Evolutionary conservation across 2,113 vertebrate species (phyloP).

Genomic region (Engraulis encrasicolus): DNA sequence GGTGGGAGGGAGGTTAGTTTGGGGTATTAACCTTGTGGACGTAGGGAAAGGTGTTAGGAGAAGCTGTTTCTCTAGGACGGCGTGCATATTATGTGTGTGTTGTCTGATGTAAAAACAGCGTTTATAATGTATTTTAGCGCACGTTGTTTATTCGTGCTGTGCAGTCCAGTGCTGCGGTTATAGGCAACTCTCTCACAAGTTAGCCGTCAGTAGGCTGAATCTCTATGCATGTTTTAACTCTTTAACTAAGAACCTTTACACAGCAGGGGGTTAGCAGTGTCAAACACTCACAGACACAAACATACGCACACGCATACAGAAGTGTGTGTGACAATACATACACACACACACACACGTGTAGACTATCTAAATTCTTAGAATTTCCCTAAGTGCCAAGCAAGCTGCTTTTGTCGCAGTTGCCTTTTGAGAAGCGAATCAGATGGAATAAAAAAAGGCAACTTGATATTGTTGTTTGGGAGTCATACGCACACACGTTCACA

Average conservation of each 20-base stretch:
- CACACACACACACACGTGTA: background rate
- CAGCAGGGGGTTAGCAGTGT: slow-evolving; percentile 52
- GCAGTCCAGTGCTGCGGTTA: slow-evolving; percentile 42
- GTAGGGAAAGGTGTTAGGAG: background rate
- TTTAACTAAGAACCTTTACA: slow-evolving; percentile 33
- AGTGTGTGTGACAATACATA: background rate
- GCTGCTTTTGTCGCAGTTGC: background rate
- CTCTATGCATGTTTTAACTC: slow-evolving; percentile 64
- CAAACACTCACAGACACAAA: slow-evolving; percentile 8
- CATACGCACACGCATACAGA: too few species aligned
- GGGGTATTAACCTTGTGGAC: background rate
- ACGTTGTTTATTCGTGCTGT: slow-evolving; percentile 29
- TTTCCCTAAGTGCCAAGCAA: background rate
- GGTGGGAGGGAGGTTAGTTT: background rate
- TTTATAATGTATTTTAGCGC: slow-evolving; percentile 20
- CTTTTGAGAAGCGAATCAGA: background rate
- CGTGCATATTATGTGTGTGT: slow-evolving; percentile 35
- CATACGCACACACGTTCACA: background rate
- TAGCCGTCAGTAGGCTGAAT: background rate
- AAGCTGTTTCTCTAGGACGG: background rate
- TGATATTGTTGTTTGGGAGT: slow-evolving; percentile 4
- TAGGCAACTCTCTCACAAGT: slow-evolving; percentile 17
- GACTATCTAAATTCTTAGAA: background rate
- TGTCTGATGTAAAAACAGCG: slow-evolving; percentile 30
- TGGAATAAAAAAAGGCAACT: background rate